Evolutionary conservation across 1,140 invertebrate genomes (phyloP).

Genomic region (Bactericera cockerelli): DNA sequence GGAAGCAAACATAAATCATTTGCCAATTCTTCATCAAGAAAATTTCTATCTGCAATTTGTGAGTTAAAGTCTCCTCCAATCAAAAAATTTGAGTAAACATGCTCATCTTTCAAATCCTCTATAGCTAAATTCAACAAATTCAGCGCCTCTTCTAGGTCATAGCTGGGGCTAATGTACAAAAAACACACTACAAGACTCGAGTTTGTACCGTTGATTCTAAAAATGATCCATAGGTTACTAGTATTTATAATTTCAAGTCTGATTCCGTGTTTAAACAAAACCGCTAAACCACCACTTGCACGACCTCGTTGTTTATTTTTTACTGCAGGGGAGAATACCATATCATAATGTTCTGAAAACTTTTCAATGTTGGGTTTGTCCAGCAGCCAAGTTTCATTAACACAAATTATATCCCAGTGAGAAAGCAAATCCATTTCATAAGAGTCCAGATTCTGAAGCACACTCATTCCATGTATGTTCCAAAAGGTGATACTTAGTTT

Average conservation of each 20-base stretch:
- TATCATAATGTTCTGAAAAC: neutral
- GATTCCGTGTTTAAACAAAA: constrained; percentile 1
- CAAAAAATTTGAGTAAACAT: neutral
- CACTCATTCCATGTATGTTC: neutral
- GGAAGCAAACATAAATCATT: neutral
- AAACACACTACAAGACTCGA: neutral
- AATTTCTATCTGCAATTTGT: constrained; percentile 5
- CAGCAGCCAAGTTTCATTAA: neutral
- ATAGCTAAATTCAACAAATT: neutral
- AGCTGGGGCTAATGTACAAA: neutral
- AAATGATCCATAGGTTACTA: neutral
- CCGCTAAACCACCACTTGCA: neutral
- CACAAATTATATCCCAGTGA: neutral
- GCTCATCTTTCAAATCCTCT: too few relatives aligned
- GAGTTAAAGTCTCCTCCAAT: constrained; percentile 12
- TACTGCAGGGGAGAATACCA: neutral
- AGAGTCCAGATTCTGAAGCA: neutral
- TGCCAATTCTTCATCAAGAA: constrained; percentile 4
- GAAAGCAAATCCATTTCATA: constrained; percentile 4
- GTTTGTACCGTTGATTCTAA: neutral
- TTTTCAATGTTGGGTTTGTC: neutral
- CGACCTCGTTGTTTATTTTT: neutral
- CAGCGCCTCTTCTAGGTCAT: neutral
- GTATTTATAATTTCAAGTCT: neutral
- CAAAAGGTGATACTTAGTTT: neutral